These are phyloP conservation scores for Vesta saturnalis DNA, from an alignment of 2,888 invertebrate species.

Conservation along the genomic window DNA sequence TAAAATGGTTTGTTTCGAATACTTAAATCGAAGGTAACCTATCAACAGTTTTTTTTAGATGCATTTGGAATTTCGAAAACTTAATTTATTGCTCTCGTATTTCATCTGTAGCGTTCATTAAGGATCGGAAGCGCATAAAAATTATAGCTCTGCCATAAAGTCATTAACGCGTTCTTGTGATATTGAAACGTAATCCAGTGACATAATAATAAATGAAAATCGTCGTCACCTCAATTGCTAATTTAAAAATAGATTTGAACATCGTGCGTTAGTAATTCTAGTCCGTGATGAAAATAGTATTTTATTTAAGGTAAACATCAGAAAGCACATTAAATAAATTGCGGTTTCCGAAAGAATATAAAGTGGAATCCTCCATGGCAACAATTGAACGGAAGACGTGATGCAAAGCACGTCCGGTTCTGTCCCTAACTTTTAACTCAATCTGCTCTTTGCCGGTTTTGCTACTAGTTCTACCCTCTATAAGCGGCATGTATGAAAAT, in stretches of 20 bases:
- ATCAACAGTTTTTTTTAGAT: no score
- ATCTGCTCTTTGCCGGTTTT: conserved; percentile 11
- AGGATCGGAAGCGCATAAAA: no score
- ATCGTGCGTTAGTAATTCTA: conserved; percentile 19
- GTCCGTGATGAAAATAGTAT: conserved; percentile 23
- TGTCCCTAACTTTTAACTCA: conserved; percentile 28
- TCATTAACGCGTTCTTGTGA: no score
- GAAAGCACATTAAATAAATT: conserved; percentile 28
- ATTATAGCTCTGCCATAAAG: no score
- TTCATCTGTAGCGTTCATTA: no score
- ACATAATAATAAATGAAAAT: no score
- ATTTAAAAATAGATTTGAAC: conserved; percentile 40
- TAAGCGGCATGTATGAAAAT: conserved; percentile 20
- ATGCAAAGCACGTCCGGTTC: conserved; percentile 50
- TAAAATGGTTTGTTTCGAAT: no score
- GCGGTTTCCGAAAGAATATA: conserved; percentile 24
- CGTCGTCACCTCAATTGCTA: conserved; percentile 16
- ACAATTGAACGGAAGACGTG: conserved; percentile 49
- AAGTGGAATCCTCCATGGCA: conserved; percentile 28
- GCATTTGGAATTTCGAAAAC: no score
- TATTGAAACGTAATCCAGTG: no score
- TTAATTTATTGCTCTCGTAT: no score
- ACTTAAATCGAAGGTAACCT: no score
- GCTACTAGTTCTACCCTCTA: conserved; percentile 14
- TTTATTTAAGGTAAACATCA: conserved; percentile 25